These are phyloP conservation scores for Diploscapter pachys DNA, from an alignment of 1,140 invertebrate genomes.

Conservation along the genomic window DNA sequence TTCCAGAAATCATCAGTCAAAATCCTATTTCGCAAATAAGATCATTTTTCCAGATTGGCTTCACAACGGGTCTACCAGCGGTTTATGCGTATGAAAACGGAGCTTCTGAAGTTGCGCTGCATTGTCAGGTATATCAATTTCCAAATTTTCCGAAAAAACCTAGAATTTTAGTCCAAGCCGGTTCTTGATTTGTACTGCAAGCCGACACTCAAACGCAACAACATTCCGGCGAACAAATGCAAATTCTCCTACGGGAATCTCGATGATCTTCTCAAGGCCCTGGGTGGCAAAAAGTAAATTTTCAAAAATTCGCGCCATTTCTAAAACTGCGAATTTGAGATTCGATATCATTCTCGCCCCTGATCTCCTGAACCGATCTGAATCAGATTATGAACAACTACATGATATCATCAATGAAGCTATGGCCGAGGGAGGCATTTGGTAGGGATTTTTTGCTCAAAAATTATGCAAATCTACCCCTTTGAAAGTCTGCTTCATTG, in stretches of 20 bases:
- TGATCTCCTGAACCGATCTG: slow-evolving; percentile 46
- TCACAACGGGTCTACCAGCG: slow-evolving; percentile 51
- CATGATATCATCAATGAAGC: slow-evolving; percentile 50
- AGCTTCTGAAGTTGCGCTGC: slow-evolving; percentile 44
- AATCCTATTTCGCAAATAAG: background rate
- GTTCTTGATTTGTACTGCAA: slow-evolving; percentile 44
- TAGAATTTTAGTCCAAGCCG: slow-evolving; percentile 15
- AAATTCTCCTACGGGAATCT: slow-evolving; percentile 47
- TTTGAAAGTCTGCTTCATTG: no score
- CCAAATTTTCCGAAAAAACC: no score
- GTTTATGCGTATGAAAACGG: slow-evolving; percentile 49
- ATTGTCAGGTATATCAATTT: slow-evolving; percentile 17
- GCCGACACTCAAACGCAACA: slow-evolving; percentile 51
- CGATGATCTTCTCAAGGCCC: slow-evolving; percentile 27
- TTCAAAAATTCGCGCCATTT: no score
- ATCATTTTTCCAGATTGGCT: slow-evolving; percentile 43
- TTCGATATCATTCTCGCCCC: slow-evolving; percentile 54
- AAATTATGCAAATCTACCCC: no score
- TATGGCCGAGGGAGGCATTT: slow-evolving; percentile 46
- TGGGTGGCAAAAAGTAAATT: slow-evolving; percentile 28
- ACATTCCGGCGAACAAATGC: slow-evolving; percentile 43
- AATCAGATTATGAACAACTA: slow-evolving; percentile 43
- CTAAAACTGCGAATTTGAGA: background rate
- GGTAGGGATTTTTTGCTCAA: slow-evolving; percentile 37
- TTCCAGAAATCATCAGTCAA: no score